Base-by-base conservation (phyloP, 2,113 vertebrate species). In the Cavia porcellus region DNA sequence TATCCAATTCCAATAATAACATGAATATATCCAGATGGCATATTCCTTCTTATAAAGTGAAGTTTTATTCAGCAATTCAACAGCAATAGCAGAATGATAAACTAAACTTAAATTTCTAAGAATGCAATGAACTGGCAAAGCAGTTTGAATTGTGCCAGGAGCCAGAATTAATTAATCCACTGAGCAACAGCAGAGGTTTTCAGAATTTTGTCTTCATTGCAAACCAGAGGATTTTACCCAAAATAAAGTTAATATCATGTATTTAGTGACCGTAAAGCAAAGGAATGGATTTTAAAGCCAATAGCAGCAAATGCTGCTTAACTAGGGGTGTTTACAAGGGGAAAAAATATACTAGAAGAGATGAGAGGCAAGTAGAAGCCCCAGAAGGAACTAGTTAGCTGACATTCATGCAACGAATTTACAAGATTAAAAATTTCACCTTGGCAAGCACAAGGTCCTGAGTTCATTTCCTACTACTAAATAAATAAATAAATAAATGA, bases 351-450 rank as follows among this genome's bases (percentile, higher is more conserved):
- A 87, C 15, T 57, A 90, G 70, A 66, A 85, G 91, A 97, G 74
- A 42, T 42, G 82, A 86, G 82, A 32, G 20, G 59, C 17, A 52
- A 77, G 90, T 72, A 38, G 62, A 93, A 92, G 81, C 50, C 64
- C 45, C 90, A 68, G 70, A 59, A 96, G 94, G 28, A 88, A 64
- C 32, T 7, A 45, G 59, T 74, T 66, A 88, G 22, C 79, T 89
- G 91, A 90, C 74, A 91, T 32, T n/a, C 35, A 80, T 14, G 28
- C 79, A 94, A 47, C 72, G 32, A 35, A 50, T 45, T 77, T 81
- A 68, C 14, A 75, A 86, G 94, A 96, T 88, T 86, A 89, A 68
- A 95, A 97, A 19, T 42, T 96, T 84, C 80, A 94, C 82, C 55
- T 14, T 55, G 55, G 55, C 55, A 57, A 57, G 17, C 17, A 5